phyloP scores from a whole-genome alignment of 2,888 invertebrate species.

The Neuroscelio doddi region DNA sequence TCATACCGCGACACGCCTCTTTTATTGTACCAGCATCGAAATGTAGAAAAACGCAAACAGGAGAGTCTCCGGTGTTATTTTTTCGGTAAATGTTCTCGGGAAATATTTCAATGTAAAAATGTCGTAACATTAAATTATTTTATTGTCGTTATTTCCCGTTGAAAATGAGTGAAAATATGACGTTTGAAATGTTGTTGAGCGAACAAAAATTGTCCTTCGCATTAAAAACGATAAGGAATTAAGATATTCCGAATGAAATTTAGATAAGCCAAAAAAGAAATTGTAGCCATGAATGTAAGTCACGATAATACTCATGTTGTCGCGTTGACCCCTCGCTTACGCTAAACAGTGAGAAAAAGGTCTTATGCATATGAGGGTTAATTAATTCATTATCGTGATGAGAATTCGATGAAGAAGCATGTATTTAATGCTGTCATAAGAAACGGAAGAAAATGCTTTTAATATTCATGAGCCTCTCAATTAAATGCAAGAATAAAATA shows the following conservation, averaged over 20 bases:
- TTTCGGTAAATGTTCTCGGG: no score
- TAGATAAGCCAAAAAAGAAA: conserved; percentile 25
- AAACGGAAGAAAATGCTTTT: conserved; percentile 15
- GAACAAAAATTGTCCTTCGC: background rate
- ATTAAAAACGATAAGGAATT: background rate
- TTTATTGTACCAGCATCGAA: no score
- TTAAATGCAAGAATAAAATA: no score
- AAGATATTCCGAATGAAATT: conserved; percentile 15
- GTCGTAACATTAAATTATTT: no score
- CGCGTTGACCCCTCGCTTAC: conserved; percentile 39
- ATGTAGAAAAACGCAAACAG: no score
- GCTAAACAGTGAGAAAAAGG: conserved; percentile 36
- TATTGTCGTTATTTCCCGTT: no score
- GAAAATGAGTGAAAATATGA: no score
- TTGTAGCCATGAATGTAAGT: conserved; percentile 41
- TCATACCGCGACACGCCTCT: conserved; percentile 21
- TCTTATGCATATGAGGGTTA: conserved; percentile 42
- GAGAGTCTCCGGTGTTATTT: no score
- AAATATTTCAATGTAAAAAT: no score
- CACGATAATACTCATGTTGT: conserved; percentile 38
- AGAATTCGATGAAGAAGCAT: conserved; percentile 36
- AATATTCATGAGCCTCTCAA: no score
- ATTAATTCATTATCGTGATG: conserved; percentile 45
- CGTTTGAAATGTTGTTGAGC: background rate
- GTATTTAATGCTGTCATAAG: conserved; percentile 25